Base-by-base conservation (phyloP, 2,113 vertebrate species). In the Riparia riparia region DNA sequence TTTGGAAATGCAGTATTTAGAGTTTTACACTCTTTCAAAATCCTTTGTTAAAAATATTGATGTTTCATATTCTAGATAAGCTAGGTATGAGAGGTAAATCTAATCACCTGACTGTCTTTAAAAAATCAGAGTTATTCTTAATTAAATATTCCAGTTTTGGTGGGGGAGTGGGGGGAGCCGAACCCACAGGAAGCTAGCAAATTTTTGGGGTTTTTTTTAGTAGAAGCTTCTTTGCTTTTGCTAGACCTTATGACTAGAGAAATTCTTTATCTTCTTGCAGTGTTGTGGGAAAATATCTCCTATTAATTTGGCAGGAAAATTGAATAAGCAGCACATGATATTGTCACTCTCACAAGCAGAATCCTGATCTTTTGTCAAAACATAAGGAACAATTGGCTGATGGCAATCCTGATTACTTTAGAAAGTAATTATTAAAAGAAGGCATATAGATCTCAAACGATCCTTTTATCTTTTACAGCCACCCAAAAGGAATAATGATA, bases 341-440 rank as follows among this genome's bases (percentile, higher is more conserved):
- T 39, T 87, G 77, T 71, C 45, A n/a, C 7, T 71, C 13, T 83
- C 28, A 63, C 15, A 84, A 61, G 51, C 31, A 53, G 42, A 88
- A 91, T 95, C 34, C 37, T 24, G 37, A 70, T 81, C 45, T 74
- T 89, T 37, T 76, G 44, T 88, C 50, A 86, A 86, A 85, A 88
- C 29, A 15, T 49, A 73, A 56, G 63, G 79, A 94, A 70, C 17
- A 80, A 90, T 72, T 94, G 73, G 58, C 71, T 90, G 82, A 90
- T 95, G 64, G 58, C 58, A 93, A 18, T 89, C 86, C 34, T 66
- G 68, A 92, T 93, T 92, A 45, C 24, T 88, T 70, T 39, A 65
- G 45, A 82, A 77, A 80, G 86, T 61, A 93, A 82, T 90, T 95
- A 79, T 64, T 87, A 61, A 78, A 90, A 73, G 57, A 86, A 92